Evolutionary conservation across 1,140 invertebrate genomes (phyloP).

Genomic region (Pseudoatta argentina): DNA sequence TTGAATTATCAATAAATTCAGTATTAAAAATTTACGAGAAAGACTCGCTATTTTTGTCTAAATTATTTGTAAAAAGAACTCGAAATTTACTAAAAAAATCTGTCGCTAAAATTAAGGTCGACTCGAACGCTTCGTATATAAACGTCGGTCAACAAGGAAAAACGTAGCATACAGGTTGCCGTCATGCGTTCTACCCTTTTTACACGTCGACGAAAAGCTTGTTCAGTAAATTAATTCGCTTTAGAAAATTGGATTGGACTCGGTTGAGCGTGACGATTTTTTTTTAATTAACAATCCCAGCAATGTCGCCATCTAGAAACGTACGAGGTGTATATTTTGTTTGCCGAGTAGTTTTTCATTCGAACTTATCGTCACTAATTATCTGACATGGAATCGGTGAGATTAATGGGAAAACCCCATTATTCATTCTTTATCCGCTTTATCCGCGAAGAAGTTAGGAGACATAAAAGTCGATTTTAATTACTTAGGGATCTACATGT

Average conservation of each 20-base stretch:
- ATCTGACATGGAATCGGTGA: conserved; percentile 6
- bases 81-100: conserved; percentile 18
- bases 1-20: conserved; percentile 17
- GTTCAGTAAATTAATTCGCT: conserved; percentile 40
- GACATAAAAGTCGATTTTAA: neutral
- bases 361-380: conserved; percentile 18
- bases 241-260: conserved; percentile 31
- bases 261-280: conserved; percentile 31
- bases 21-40: neutral
- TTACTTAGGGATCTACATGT: neutral
- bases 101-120: conserved; percentile 29
- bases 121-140: neutral
- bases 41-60: neutral
- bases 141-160: conserved; percentile 25
- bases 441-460: neutral
- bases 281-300: conserved; percentile 25
- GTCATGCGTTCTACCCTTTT: neutral
- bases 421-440: neutral
- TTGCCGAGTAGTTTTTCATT: conserved; percentile 2
- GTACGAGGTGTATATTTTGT: neutral
- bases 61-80: neutral
- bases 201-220: neutral
- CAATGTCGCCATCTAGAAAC: neutral
- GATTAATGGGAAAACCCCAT: conserved; percentile 8
- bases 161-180: neutral